phyloP scores from a whole-genome alignment of 30 jellyfish, hydroid and myxozoan genomes.

The Pseudorhiza aurosa region DNA sequence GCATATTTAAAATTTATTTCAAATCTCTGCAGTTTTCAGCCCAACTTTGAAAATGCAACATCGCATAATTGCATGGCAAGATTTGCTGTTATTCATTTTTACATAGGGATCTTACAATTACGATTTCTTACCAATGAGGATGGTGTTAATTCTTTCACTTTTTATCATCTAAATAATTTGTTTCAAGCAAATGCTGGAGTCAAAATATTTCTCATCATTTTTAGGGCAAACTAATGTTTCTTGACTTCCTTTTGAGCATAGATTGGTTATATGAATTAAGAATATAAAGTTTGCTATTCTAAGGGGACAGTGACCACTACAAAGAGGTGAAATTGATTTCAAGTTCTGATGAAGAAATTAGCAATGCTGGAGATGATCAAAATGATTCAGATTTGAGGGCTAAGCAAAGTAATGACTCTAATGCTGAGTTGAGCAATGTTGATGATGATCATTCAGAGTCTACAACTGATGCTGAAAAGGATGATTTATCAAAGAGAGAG shows the following conservation, averaged over 20 bases:
- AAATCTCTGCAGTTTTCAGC: too few relatives aligned
- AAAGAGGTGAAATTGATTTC: slow-evolving; percentile 27
- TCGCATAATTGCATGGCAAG: too few relatives aligned
- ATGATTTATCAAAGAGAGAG: background rate
- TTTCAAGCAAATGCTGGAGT: too few relatives aligned
- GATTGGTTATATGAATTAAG: background rate
- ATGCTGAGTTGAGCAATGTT: slow-evolving; percentile 1
- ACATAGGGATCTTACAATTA: too few relatives aligned
- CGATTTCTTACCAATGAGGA: too few relatives aligned
- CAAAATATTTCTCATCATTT: too few relatives aligned
- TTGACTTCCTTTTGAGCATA: background rate
- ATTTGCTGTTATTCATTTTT: too few relatives aligned
- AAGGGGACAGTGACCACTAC: slow-evolving; percentile 3
- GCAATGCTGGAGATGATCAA: slow-evolving; percentile 39
- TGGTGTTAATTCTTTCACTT: too few relatives aligned
- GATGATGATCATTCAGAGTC: slow-evolving; percentile 1
- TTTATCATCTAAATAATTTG: too few relatives aligned
- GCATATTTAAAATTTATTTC: too few relatives aligned
- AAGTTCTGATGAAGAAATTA: slow-evolving; percentile 49
- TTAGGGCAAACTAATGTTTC: too few relatives aligned
- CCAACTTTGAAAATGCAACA: too few relatives aligned
- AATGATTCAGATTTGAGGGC: background rate
- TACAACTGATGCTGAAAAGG: slow-evolving; percentile 18
- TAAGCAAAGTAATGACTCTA: background rate
- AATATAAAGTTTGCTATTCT: background rate